Evolutionary conservation across 2,797 vertebrate genomes (phyloP).

Genomic region (Agapornis canus): DNA sequence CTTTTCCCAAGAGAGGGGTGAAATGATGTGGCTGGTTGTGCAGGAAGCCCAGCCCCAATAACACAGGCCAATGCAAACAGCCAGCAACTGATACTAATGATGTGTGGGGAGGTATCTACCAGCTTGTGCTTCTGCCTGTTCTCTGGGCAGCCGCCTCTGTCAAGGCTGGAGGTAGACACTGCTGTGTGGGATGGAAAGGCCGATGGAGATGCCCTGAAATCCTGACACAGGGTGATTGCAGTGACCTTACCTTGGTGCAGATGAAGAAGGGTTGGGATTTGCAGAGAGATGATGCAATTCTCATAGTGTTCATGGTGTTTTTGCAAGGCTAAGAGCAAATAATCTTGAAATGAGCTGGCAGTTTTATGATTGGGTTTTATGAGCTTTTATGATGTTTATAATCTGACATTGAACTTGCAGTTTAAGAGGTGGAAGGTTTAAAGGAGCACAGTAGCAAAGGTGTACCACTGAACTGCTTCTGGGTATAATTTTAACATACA

Average conservation of each 20-base stretch:
- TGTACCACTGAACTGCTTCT: not conserved
- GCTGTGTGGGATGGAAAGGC: not conserved
- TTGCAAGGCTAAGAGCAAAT: constrained; percentile 47
- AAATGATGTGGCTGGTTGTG: not conserved
- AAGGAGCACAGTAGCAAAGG: constrained; percentile 50
- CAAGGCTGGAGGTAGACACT: not conserved
- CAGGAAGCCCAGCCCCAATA: constrained; percentile 3
- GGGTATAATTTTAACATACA: not conserved
- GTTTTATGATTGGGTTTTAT: constrained; percentile 65
- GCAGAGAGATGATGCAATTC: not conserved
- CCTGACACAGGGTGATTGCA: not conserved
- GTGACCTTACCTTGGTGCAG: not conserved
- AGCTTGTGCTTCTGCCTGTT: not conserved
- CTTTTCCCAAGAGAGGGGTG: not conserved
- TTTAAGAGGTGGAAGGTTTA: constrained; percentile 70
- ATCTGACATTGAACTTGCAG: constrained; percentile 58
- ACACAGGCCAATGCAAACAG: not conserved
- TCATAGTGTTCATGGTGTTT: not conserved
- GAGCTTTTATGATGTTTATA: constrained; percentile 68
- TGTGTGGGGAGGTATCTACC: not conserved
- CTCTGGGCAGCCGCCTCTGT: not conserved
- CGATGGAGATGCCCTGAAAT: rapidly evolving
- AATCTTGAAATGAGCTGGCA: constrained; percentile 61
- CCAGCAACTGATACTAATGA: not conserved
- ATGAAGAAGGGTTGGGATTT: not conserved